These are phyloP conservation scores for Pelvicachromis taeniatus DNA, from an alignment of 2,113 vertebrate genomes.

Conservation along the genomic window DNA sequence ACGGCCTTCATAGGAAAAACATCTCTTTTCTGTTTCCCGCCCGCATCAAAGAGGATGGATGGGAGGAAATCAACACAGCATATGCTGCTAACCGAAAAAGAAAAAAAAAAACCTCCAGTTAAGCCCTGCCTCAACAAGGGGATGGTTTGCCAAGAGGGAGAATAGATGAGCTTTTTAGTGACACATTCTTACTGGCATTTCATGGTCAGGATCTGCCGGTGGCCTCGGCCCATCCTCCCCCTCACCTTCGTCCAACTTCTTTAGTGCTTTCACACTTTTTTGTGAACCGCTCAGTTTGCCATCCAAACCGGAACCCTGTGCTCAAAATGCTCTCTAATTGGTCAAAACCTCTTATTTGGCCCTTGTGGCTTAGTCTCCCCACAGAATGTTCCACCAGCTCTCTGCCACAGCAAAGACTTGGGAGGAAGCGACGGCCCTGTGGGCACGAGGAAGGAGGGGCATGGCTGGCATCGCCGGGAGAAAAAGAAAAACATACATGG, in stretches of 20 bases:
- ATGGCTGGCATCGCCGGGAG: conserved; percentile 2
- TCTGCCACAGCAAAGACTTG: conserved; percentile 51
- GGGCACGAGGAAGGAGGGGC: conserved; percentile 21
- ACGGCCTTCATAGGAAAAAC: conserved; percentile 20
- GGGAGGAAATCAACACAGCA: conserved; percentile 35
- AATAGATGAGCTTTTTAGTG: not conserved
- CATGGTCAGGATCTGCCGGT: conserved; percentile 10
- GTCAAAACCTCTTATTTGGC: conserved; percentile 47
- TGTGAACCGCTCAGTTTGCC: not conserved
- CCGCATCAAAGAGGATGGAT: conserved; percentile 26
- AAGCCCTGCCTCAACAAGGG: not conserved
- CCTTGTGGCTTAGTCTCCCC: not conserved
- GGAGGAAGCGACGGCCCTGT: conserved; percentile 31
- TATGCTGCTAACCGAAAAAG: conserved; percentile 11
- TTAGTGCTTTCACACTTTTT: conserved; percentile 31
- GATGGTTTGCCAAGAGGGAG: not conserved
- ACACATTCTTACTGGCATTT: conserved; percentile 26
- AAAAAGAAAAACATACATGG: conserved; percentile 6
- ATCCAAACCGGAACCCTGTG: conserved; percentile 28
- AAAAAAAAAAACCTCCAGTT: not conserved
- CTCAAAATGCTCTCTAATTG: conserved; percentile 47
- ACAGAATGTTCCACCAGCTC: conserved; percentile 41
- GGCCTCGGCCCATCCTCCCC: not conserved
- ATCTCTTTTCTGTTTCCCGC: conserved; percentile 21
- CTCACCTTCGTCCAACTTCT: not conserved